These are phyloP conservation scores for Auanema freiburgensis DNA, from an alignment of 2,888 invertebrate species.

Conservation along the genomic window DNA sequence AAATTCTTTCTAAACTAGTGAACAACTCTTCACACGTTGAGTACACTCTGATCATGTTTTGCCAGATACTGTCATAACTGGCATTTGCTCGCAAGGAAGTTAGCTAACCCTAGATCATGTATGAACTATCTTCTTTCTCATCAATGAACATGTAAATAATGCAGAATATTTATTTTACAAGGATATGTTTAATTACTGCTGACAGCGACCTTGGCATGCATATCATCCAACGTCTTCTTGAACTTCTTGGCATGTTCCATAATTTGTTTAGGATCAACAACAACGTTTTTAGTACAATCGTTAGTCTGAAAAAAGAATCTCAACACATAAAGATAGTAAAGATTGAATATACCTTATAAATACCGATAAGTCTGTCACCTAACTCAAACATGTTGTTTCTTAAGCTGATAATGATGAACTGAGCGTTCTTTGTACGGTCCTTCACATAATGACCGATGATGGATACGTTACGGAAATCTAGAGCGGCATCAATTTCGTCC, in stretches of 20 bases:
- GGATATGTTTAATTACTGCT: too few relatives aligned
- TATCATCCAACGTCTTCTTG: conserved; percentile 2
- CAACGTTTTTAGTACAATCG: conserved; percentile 40
- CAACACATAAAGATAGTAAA: background rate
- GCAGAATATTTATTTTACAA: too few relatives aligned
- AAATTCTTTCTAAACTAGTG: too few relatives aligned
- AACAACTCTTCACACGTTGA: too few relatives aligned
- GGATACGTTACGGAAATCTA: conserved; percentile 97
- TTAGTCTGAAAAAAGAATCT: conserved; percentile 12
- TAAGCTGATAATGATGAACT: conserved; percentile 95
- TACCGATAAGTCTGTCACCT: conserved; percentile 86
- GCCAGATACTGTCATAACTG: too few relatives aligned
- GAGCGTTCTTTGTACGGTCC: conserved; percentile 94
- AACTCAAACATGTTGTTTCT: conserved; percentile 97
- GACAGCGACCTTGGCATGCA: background rate
- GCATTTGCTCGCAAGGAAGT: too few relatives aligned
- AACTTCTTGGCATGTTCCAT: conserved; percentile 17
- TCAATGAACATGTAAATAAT: too few relatives aligned
- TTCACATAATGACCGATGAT: conserved; percentile 96
- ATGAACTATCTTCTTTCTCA: too few relatives aligned
- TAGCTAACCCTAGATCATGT: too few relatives aligned
- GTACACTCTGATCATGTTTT: too few relatives aligned
- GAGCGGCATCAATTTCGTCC: conserved; percentile 82
- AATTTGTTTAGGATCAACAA: conserved; percentile 32
- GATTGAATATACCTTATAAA: conserved; percentile 80